Conservation (phyloP, 2,888 invertebrate genomes). For the Endotricha flammealis region DNA sequence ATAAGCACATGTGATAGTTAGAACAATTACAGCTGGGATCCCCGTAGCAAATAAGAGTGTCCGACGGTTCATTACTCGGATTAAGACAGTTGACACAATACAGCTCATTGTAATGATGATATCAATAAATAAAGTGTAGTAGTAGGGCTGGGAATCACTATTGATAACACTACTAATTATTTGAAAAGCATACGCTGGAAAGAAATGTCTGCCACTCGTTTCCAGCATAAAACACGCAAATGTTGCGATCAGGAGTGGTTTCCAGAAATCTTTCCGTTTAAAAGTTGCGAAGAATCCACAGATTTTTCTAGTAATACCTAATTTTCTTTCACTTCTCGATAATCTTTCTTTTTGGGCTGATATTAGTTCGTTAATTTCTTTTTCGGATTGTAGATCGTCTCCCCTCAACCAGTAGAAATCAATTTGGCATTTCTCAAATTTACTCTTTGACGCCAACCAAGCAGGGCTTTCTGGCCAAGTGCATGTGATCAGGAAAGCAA, state of each 20-base stretch:
- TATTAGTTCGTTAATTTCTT: too few species aligned
- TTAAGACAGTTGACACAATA: conserved; percentile 40
- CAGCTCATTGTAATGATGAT: conserved; percentile 41
- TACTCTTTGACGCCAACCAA: too few species aligned
- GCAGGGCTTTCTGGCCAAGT: too few species aligned
- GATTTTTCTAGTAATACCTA: too few species aligned
- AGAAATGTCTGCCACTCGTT: conserved; percentile 43
- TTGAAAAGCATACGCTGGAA: conserved; percentile 47
- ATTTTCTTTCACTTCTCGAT: too few species aligned
- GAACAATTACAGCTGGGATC: conserved; percentile 30
- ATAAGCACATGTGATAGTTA: conserved; percentile 29
- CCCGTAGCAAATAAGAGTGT: conserved; percentile 45
- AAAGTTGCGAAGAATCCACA: too few species aligned
- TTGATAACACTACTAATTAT: conserved; percentile 43
- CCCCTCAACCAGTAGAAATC: too few species aligned
- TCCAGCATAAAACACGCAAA: conserved; percentile 38
- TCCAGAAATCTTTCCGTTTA: conserved; percentile 39
- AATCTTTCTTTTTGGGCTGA: too few species aligned
- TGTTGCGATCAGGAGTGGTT: conserved; percentile 38
- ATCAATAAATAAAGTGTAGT: conserved; percentile 44
- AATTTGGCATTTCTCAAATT: too few species aligned
- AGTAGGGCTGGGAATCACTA: conserved; percentile 34
- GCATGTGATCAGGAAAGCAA: too few species aligned
- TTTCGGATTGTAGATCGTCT: too few species aligned
- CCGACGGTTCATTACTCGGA: conserved; percentile 40